Evolutionary conservation across 2,113 vertebrate genomes (phyloP), one percentile per base, ranked within the genome.

Genomic region (Camelus bactrianus): DNA sequence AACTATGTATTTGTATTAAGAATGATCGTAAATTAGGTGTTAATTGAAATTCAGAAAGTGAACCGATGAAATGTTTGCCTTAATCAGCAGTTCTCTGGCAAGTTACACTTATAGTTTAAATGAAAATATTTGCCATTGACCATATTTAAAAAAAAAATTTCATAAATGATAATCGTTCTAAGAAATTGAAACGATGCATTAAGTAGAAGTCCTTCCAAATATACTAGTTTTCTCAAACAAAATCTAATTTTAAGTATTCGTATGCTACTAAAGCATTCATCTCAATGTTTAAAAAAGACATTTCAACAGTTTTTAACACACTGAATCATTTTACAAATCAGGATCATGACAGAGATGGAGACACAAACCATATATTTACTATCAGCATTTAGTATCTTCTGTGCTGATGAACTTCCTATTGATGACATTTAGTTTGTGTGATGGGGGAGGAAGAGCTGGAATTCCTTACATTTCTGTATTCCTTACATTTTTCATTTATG

Each of bases 31-130:
- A 97, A 97, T 96, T 84, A 84, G 70, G 84, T 97, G 83, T 65
- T 96, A 95, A 95, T 75, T 97, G 89, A 95, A 96, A 93, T 86
- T 60, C 73, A 95, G 76, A 96, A 84, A 95, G 73, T 67, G 46
- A 86, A 82, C 62, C 3, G 26, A 17, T 16, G 9, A 50, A 7
- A 15, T 58, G 15, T 97, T 96, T 96, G 52, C 77, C 50, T 90
- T 92, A 64, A 54, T 93, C 28, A 54, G n/a, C 8, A 32, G 32
- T 89, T 84, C 60, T 94, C 26, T 54, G 62, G 46, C 24, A 81
- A 85, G 64, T 95, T 48, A 88, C 20, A 75, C 93, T 70, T 50
- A n/a, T 70, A 79, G 62, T 75, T 91, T 65, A 73, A 93, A 19
- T 9, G 89, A 77, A 95, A 94, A 65, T 46, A 77, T 73, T 75